These are phyloP conservation scores for Triops cancriformis DNA, from an alignment of 1,140 invertebrate genomes.

Conservation along the genomic window DNA sequence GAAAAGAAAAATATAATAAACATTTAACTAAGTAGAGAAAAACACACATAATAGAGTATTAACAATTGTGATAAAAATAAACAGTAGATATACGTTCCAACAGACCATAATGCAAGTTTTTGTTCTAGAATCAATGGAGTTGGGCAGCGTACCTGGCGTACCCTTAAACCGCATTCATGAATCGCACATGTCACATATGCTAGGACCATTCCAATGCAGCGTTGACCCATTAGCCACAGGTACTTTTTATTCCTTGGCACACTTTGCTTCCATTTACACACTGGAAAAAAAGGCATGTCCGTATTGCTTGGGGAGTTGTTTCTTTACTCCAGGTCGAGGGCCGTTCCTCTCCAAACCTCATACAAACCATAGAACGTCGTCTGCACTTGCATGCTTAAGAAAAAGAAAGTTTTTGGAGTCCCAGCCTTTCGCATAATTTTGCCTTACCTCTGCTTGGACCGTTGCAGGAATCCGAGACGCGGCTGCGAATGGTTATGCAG, in stretches of 20 bases:
- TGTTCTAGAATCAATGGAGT: neutral
- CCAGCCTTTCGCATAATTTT: neutral
- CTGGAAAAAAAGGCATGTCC: neutral
- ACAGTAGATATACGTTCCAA: neutral
- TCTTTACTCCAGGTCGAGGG: neutral
- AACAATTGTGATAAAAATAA: no score
- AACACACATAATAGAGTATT: no score
- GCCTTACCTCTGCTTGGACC: neutral
- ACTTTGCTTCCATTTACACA: neutral
- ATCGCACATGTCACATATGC: neutral
- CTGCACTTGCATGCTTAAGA: neutral
- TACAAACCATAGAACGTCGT: neutral
- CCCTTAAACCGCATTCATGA: neutral
- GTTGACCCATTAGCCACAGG: neutral
- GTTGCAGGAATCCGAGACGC: neutral
- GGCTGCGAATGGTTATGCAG: neutral
- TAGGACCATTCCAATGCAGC: neutral
- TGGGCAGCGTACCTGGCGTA: neutral
- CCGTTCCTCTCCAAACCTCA: neutral
- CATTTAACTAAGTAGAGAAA: no score
- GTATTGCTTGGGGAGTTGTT: neutral
- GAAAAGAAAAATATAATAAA: no score
- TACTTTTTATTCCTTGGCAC: neutral
- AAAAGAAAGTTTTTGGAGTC: neutral
- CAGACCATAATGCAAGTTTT: neutral